Evolutionary conservation across 2,797 vertebrate genomes (phyloP), one percentile per base, ranked within the genome.

Genomic region (Nothura maculosa): DNA sequence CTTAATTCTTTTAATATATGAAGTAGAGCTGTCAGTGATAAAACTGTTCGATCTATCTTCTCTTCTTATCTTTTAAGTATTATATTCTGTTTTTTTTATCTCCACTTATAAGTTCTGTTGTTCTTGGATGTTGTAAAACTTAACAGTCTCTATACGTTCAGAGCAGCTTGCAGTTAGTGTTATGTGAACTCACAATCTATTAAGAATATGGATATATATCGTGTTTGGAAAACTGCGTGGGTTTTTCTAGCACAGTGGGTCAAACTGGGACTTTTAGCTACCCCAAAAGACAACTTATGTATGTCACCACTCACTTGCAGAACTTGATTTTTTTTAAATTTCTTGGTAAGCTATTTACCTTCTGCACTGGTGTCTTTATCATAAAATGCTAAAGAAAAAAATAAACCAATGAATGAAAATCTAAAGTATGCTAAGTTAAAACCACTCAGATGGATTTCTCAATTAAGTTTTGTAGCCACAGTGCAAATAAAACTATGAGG

Each of bases 81-180:
- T 30, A 58, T 54, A 10, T 60, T 87, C 34, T 63, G 8, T 64
- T 74, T 90, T 85, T 85, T 78, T 9, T 24, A 75, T 12, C 40
- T 22, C 1, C 11, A 70, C 7, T 52, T 80, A 77, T 9, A 69
- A 64, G 27, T 50, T 90, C 64, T 87, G n/a, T 68, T 87, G 60
- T 82, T 79, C 86, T 93, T n/a, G 78, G 38, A 74, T 75, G 64
- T 81, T 90, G 54, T 75, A 77, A 85, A 90, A 85, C 28, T 55
- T 69, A 86, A 72, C 42, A 68, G 38, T 40, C 48, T 85, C 81
- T 75, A 17, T 54, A 58, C 89, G 61, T 77, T 94, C 64, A 82
- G 72, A 89, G 66, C 86, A 94, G 64, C 78, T 93, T 87, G 88
- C 30, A 82, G 80, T 87, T 82, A 69, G 57, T 69, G 74, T 82